Base-by-base conservation (phyloP, 1,140 invertebrate species). In the Zaprionus taronus region DNA sequence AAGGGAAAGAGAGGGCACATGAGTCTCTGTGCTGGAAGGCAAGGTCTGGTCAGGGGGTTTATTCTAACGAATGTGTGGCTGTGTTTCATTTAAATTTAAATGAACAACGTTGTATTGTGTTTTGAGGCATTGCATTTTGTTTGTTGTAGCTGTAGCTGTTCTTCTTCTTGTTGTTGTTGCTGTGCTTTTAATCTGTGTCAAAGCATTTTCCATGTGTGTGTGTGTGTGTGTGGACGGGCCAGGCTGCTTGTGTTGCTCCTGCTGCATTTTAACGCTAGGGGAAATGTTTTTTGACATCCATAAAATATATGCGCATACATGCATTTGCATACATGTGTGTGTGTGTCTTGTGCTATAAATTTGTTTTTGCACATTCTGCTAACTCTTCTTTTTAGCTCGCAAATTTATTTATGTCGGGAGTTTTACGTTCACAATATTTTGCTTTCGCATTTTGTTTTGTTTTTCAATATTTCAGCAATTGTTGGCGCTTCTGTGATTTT, bases 71-170 rank as follows among this genome's bases (percentile, higher is more conserved):
- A 73, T 74, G 78, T 51, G 47, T 69, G 60, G 62, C 66, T 66
- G 71, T 62, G 55, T 79, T 81, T 81, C 79, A 81, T 81, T 81
- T 79, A 81, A 81, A 81, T 81, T 81, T 79, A 81, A 78, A 81
- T 81, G 77, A 81, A 79, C 63, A 78, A 75, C 77, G 73, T 76
- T 76, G 79, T 60, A 80, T 66, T 78, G 64, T 73, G 70, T 56
- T 77, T 72, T 77, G 75, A 73, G 64, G 63, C 70, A 73, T 67
- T 67, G 65, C 65, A 67, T 56, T 67, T 67, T 72, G 69, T 77
- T 72, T 60, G n/a, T 28, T 38, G 31, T 64, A 49, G 36, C 24
- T 68, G 49, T 41, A 51, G 24, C 17, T 55, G 24, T 24, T 70
- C 12, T 31, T 70, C 12, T 31, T 60, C 12, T 38, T 68, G 44